Percentiles rank a stretch among this genome's conserved stretches.
Evolutionary conservation across 2,888 invertebrate species (phyloP).

Genomic region (Cerceris rybyensis): DNA sequence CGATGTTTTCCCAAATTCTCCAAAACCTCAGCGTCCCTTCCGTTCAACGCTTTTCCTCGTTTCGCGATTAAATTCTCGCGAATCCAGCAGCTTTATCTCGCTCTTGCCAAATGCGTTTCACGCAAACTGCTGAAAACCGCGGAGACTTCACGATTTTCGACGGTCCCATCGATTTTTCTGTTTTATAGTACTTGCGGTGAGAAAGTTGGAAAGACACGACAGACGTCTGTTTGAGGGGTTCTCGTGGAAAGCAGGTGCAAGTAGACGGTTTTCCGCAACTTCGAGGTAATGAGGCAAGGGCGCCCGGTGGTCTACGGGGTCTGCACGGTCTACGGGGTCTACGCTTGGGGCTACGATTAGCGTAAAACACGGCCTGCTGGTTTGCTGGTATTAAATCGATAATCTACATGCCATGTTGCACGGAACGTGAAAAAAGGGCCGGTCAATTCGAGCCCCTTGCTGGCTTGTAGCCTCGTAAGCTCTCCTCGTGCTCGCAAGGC

Average conservation of each 20-base stretch:
- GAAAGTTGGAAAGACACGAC: no score
- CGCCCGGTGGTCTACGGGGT: constrained; percentile 41
- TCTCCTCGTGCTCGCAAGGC: background rate
- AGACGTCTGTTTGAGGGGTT: background rate
- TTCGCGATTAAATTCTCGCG: no score
- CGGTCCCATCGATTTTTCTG: no score
- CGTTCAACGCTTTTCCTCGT: no score
- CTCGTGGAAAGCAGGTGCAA: constrained; percentile 11
- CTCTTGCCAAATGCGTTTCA: no score
- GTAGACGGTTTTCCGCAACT: constrained; percentile 35
- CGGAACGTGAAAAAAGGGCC: constrained; percentile 38
- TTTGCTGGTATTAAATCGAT: constrained; percentile 48
- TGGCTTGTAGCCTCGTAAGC: background rate
- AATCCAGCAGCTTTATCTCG: no score
- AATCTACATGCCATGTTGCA: constrained; percentile 40
- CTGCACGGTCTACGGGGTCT: constrained; percentile 9
- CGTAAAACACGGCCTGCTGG: constrained; percentile 52
- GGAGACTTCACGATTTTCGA: no score
- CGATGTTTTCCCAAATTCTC: no score
- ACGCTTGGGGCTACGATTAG: constrained; percentile 41
- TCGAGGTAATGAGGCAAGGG: constrained; percentile 43
- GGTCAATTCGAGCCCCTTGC: constrained; percentile 36
- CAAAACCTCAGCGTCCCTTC: no score
- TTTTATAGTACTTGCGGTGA: no score
- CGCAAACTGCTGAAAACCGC: no score